Evolutionary conservation across 2,113 vertebrate genomes (phyloP).

Genomic region (human): GRCh38 chr6:156439001-156439500

Average conservation of each 20-base stretch:
- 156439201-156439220: background rate
- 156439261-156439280: background rate
- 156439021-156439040: constrained; percentile 22
- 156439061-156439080: background rate
- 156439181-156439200: background rate
- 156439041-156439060: background rate
- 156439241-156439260: background rate
- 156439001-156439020: constrained; percentile 36
- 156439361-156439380: background rate
- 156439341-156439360: background rate
- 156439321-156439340: background rate
- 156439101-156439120: background rate
- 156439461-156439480: background rate
- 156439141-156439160: background rate
- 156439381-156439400: background rate
- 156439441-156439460: background rate
- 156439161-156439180: background rate
- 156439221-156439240: background rate
- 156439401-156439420: background rate
- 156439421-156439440: background rate
- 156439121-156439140: background rate
- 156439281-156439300: background rate
- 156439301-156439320: background rate
- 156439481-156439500: background rate
- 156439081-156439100: background rate